Percentiles rank a stretch among this genome's conserved stretches.
Conservation (phyloP, 2,888 invertebrate genomes). For the Sphaerophoria rueppellii region DNA sequence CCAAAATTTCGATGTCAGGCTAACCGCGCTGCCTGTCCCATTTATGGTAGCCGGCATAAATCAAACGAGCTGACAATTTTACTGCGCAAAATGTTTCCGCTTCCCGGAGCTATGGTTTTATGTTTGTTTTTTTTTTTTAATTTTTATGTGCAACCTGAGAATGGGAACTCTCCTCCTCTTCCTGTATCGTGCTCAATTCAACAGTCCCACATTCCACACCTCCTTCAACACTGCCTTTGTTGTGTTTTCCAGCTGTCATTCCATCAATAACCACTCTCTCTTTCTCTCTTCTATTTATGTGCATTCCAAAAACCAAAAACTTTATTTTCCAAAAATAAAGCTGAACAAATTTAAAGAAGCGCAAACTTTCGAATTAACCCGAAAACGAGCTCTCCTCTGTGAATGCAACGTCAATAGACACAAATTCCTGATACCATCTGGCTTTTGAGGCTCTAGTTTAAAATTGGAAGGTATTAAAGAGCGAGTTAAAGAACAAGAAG, state of each 20-base stretch:
- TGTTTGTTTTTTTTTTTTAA: constrained; percentile 18
- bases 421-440: constrained; percentile 68
- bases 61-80: constrained; percentile 70
- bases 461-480: background rate
- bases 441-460: background rate
- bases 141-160: constrained; percentile 38
- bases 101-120: constrained; percentile 14
- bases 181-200: background rate
- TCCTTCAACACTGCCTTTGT: background rate
- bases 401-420: constrained; percentile 59
- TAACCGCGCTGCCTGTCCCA: constrained; percentile 55
- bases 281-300: constrained; percentile 18
- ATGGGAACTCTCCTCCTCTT: constrained; percentile 9
- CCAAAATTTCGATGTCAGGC: constrained; percentile 6
- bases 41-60: constrained; percentile 62
- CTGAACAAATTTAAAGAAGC: constrained; percentile 7
- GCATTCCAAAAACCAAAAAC: constrained; percentile 42
- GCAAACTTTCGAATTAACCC: constrained; percentile 67
- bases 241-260: constrained; percentile 44
- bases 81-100: constrained; percentile 63
- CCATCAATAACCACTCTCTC: constrained; percentile 34
- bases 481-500: constrained; percentile 29
- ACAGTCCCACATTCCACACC: background rate
- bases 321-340: constrained; percentile 53
- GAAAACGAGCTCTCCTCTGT: constrained; percentile 38